A percentile compares a stretch with the other conserved stretches of the same genome.
phyloP scores from a whole-genome alignment of 2,113 vertebrate genomes.

The Tachysurus fulvidraco region DNA sequence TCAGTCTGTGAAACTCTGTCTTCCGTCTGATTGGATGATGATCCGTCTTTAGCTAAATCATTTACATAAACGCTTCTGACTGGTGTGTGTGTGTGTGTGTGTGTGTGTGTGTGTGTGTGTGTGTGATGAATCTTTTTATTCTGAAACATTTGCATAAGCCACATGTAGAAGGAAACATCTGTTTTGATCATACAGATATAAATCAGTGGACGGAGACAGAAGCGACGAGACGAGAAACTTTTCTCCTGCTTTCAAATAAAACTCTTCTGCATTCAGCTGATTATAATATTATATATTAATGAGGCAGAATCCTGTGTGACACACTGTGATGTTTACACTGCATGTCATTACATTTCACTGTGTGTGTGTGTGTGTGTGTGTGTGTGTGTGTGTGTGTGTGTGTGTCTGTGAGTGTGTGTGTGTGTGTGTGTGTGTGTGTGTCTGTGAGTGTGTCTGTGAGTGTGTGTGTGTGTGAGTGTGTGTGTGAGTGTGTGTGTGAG shows the following conservation, averaged over 20 bases:
- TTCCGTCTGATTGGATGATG: too few relatives aligned
- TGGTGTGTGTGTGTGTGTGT: not conserved
- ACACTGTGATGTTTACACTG: not conserved
- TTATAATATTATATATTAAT: not conserved
- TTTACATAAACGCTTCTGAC: too few relatives aligned
- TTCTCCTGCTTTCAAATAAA: not conserved
- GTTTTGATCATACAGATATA: not conserved
- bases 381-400: too few relatives aligned
- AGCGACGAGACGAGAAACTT: not conserved
- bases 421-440: too few relatives aligned
- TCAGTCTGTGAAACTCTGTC: too few relatives aligned
- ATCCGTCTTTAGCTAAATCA: too few relatives aligned
- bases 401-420: too few relatives aligned
- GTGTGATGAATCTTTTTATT: not conserved
- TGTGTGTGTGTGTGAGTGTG: too few relatives aligned
- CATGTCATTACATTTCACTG: too few relatives aligned
- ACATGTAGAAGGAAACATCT: not conserved
- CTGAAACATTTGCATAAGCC: not conserved
- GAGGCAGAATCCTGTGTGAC: not conserved
- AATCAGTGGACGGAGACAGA: not conserved
- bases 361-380: too few relatives aligned
- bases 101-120: not conserved
- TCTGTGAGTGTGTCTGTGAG: too few relatives aligned
- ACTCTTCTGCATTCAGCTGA: not conserved
- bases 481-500: too few relatives aligned